Conservation (phyloP, 2,888 invertebrate genomes). For the Drosophila leonis region DNA sequence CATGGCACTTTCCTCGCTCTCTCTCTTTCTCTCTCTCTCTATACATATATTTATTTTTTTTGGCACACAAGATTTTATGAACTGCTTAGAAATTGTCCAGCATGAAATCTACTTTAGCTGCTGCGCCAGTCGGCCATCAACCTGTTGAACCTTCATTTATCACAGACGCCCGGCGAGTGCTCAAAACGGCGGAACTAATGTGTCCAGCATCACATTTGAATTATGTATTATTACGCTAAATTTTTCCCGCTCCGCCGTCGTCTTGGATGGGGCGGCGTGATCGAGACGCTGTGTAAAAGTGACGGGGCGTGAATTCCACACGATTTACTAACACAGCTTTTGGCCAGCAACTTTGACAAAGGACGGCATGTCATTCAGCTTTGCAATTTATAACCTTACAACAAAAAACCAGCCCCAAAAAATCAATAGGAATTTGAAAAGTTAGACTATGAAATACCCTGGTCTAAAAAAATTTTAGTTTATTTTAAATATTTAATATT, state of each 20-base stretch:
- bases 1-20: not conserved
- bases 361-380: constrained; percentile 53
- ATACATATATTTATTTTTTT: constrained; percentile 18
- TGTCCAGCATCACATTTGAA: constrained; percentile 69
- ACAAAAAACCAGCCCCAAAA: constrained; percentile 8
- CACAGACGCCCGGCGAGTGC: constrained; percentile 51
- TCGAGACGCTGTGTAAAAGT: constrained; percentile 25
- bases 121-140: constrained; percentile 34
- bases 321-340: constrained; percentile 49
- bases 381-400: constrained; percentile 59
- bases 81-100: constrained; percentile 51
- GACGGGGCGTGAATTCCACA: constrained; percentile 55
- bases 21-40: not conserved
- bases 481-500: not conserved
- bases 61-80: constrained; percentile 47
- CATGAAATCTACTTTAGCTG: constrained; percentile 47
- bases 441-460: not conserved
- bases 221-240: constrained; percentile 66
- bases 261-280: not conserved
- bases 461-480: not conserved
- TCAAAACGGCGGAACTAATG: constrained; percentile 75
- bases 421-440: not conserved
- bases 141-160: constrained; percentile 70
- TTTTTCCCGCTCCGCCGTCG: constrained; percentile 33
- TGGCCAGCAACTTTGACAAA: constrained; percentile 41